phyloP scores from a whole-genome alignment of 2,888 invertebrate genomes.

The Microplitis deprimator region DNA sequence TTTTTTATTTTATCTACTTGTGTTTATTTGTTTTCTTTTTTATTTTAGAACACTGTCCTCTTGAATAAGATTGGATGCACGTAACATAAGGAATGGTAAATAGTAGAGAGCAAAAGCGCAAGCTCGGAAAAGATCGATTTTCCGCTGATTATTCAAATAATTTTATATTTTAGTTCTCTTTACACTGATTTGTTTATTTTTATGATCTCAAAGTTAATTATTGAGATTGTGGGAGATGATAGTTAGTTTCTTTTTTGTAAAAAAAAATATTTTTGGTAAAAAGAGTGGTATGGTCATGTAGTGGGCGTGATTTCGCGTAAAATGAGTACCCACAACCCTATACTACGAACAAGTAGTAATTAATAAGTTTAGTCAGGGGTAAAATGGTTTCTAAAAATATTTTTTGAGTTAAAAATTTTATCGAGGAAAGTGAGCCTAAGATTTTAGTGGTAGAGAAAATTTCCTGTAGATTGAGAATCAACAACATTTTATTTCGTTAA shows the following conservation, averaged over 20 bases:
- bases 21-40: conserved; percentile 14
- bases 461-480: background rate
- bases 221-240: too few species aligned
- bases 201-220: background rate
- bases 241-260: too few species aligned
- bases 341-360: too few species aligned
- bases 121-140: background rate
- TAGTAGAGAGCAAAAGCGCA: background rate
- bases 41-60: conserved; percentile 8
- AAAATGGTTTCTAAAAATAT: too few species aligned
- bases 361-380: too few species aligned
- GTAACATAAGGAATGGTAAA: background rate
- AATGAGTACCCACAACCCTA: background rate
- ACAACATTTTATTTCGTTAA: background rate
- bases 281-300: background rate
- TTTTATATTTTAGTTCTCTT: background rate
- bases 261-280: too few species aligned
- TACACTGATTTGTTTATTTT: background rate
- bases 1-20: background rate
- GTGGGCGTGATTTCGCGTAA: background rate
- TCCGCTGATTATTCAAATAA: background rate
- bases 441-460: background rate
- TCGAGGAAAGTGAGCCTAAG: too few species aligned
- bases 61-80: background rate
- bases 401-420: too few species aligned